Percentiles rank a stretch among this genome's conserved stretches.
These are phyloP conservation scores for Sphyrna mokarran DNA, from an alignment of 2,113 vertebrate species.

Conservation along the genomic window DNA sequence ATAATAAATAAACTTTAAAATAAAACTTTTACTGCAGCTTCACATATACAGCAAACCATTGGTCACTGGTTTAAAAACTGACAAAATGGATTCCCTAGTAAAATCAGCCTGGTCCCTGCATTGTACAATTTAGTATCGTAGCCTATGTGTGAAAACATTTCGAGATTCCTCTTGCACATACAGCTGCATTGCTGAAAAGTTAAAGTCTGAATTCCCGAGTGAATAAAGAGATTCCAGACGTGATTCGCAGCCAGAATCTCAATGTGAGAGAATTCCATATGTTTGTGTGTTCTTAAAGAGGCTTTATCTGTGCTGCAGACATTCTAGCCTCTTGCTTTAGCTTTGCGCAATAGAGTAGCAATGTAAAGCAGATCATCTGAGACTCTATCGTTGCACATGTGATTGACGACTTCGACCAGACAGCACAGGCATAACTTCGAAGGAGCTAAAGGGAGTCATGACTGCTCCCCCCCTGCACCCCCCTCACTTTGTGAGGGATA, in stretches of 20 bases:
- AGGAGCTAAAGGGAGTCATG: background rate
- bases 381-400: background rate
- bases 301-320: background rate
- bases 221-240: slow-evolving; percentile 35
- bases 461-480: no score
- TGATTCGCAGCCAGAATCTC: slow-evolving; percentile 8
- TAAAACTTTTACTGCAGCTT: background rate
- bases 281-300: background rate
- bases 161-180: background rate
- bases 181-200: slow-evolving; percentile 35
- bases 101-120: background rate
- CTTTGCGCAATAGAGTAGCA: background rate
- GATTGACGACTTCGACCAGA: background rate
- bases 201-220: slow-evolving; percentile 13
- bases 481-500: background rate
- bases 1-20: no score
- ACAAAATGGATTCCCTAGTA: background rate
- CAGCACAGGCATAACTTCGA: background rate
- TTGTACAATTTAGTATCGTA: background rate
- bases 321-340: background rate
- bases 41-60: background rate
- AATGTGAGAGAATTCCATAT: slow-evolving; percentile 21
- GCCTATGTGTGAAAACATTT: background rate
- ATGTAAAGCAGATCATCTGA: background rate
- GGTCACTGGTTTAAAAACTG: background rate